These are phyloP conservation scores for Squalus acanthias DNA, from an alignment of 2,797 vertebrate species.

Conservation along the genomic window DNA sequence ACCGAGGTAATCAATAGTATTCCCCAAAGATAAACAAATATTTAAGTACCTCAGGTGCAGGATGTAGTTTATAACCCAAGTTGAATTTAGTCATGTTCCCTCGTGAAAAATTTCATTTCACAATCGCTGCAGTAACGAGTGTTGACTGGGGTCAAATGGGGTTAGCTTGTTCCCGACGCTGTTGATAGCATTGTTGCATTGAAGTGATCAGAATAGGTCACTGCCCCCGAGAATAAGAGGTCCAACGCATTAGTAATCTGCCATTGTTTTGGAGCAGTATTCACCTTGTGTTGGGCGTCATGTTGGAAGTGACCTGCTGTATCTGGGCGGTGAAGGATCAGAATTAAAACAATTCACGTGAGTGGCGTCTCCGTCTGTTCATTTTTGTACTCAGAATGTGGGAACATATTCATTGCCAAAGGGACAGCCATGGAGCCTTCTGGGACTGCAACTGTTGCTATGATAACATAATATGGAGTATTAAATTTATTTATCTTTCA, in stretches of 20 bases:
- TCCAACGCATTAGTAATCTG: slow-evolving; percentile 55
- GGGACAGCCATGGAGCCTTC: slow-evolving; percentile 13
- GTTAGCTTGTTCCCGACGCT: slow-evolving; percentile 47
- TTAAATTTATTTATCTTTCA: slow-evolving; percentile 62
- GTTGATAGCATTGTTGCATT: slow-evolving; percentile 50
- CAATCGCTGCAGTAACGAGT: not conserved
- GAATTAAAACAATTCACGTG: slow-evolving; percentile 52
- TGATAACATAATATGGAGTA: slow-evolving; percentile 53
- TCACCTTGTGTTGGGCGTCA: slow-evolving; percentile 53
- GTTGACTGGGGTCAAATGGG: slow-evolving; percentile 42
- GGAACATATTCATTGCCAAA: slow-evolving; percentile 35
- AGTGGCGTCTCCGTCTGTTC: slow-evolving; percentile 48
- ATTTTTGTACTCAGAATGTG: slow-evolving; percentile 29
- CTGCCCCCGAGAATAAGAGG: slow-evolving; percentile 53
- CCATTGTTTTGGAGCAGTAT: slow-evolving; percentile 55
- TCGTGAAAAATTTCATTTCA: slow-evolving; percentile 33
- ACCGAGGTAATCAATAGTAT: too few relatives aligned
- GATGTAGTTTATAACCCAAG: not conserved
- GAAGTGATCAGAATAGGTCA: slow-evolving; percentile 48
- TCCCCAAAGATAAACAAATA: slow-evolving; percentile 6
- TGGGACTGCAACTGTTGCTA: slow-evolving; percentile 63
- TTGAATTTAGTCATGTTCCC: not conserved
- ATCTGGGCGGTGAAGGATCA: slow-evolving; percentile 40
- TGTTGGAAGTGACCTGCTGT: slow-evolving; percentile 52
- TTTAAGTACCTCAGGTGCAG: not conserved